Conservation (phyloP, 1,140 invertebrate genomes). For the Pachyrhynchus sulphureomaculatus region DNA sequence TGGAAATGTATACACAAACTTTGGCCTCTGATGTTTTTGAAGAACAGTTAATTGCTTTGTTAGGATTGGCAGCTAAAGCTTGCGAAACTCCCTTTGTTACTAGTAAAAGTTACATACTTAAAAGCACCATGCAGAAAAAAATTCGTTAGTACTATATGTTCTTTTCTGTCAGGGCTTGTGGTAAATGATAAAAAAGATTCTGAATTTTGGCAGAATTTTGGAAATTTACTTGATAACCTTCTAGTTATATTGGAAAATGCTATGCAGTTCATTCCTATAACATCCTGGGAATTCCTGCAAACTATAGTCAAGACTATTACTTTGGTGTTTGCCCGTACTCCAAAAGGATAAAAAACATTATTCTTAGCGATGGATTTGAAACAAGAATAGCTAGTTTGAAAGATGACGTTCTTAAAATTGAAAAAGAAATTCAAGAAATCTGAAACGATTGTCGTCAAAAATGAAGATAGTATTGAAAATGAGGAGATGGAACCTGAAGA, state of each 20-base stretch:
- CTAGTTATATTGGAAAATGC: not conserved
- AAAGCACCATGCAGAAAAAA: not conserved
- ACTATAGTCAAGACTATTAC: constrained; percentile 45
- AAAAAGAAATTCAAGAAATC: constrained; percentile 38
- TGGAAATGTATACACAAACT: not conserved
- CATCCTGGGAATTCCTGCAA: constrained; percentile 44
- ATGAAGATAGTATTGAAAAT: constrained; percentile 11
- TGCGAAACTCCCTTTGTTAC: not conserved
- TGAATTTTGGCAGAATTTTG: not conserved
- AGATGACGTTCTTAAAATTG: constrained; percentile 33
- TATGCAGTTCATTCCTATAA: not conserved
- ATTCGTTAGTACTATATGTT: not conserved
- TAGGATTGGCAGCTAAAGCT: not conserved
- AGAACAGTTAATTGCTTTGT: not conserved
- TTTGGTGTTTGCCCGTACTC: constrained; percentile 39
- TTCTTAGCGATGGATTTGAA: constrained; percentile 42
- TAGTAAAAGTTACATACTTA: not conserved
- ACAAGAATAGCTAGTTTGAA: constrained; percentile 45
- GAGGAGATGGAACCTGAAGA: constrained; percentile 49
- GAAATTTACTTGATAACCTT: not conserved
- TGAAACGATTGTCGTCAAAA: constrained; percentile 31
- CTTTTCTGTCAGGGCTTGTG: not conserved
- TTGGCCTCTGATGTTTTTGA: not conserved
- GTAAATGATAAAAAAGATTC: not conserved
- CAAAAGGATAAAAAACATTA: constrained; percentile 43